Evolutionary conservation across 2,113 vertebrate species (phyloP).

Genomic region (Gambusia holbrooki): DNA sequence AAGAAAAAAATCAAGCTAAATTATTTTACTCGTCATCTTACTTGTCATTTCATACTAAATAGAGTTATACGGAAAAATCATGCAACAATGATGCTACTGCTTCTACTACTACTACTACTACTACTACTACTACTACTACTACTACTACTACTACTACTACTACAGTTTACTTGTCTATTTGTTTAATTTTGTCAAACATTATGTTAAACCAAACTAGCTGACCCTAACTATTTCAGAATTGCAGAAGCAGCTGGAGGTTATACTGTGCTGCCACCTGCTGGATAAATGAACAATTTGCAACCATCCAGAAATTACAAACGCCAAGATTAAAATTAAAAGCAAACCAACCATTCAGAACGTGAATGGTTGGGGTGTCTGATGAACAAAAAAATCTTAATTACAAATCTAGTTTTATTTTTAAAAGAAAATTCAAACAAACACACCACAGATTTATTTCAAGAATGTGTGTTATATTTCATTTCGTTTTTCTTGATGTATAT

Average conservation of each 20-base stretch:
- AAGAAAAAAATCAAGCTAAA: neutral
- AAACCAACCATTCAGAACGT: neutral
- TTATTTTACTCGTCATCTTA: too few relatives aligned
- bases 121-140: too few relatives aligned
- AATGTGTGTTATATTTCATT: too few relatives aligned
- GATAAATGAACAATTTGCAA: conserved; percentile 16
- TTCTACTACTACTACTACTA: neutral
- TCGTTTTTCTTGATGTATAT: neutral
- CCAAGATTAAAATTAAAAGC: neutral
- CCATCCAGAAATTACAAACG: neutral
- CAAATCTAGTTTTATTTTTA: too few relatives aligned
- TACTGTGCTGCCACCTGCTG: conserved; percentile 53
- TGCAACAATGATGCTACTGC: too few relatives aligned
- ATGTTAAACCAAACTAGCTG: neutral
- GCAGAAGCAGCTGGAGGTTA: neutral
- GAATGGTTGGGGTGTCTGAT: neutral
- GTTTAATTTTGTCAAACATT: neutral
- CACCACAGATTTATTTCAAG: too few relatives aligned
- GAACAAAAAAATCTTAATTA: neutral
- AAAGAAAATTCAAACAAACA: too few relatives aligned
- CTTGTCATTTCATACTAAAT: too few relatives aligned
- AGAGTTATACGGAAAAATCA: too few relatives aligned
- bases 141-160: neutral
- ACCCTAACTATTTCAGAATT: neutral
- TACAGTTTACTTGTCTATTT: too few relatives aligned